These are phyloP conservation scores for Neogobius melanostomus DNA, from an alignment of 2,113 vertebrate species.

Conservation along the genomic window DNA sequence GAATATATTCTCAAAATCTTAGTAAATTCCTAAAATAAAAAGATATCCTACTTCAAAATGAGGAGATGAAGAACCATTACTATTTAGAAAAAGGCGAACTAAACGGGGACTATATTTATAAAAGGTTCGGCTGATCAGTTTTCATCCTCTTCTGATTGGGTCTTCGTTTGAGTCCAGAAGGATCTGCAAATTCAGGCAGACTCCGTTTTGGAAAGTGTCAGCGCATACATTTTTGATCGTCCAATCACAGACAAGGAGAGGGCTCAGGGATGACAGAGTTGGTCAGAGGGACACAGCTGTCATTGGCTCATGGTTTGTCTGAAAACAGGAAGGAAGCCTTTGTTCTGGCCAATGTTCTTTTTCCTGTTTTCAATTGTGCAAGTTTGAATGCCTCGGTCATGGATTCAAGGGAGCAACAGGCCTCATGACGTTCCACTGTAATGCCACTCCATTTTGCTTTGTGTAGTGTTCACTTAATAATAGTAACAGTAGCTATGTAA, in stretches of 20 bases:
- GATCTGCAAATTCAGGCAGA: constrained; percentile 4
- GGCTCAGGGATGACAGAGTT: constrained; percentile 31
- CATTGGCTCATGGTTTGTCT: constrained; percentile 45
- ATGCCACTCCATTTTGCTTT: constrained; percentile 21
- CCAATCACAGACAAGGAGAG: constrained; percentile 40
- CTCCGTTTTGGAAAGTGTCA: constrained; percentile 6
- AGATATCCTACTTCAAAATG: constrained; percentile 32
- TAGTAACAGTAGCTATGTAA: constrained; percentile 24
- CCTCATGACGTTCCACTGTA: constrained; percentile 30
- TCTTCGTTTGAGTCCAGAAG: not conserved
- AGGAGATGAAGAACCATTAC: constrained; percentile 37
- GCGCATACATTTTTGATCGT: constrained; percentile 37
- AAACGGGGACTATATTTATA: constrained; percentile 30
- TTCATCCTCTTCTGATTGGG: not conserved
- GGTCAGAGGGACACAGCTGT: constrained; percentile 33
- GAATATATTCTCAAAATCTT: constrained; percentile 53
- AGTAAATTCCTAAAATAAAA: constrained; percentile 56
- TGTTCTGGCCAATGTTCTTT: constrained; percentile 46
- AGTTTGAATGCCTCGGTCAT: constrained; percentile 66
- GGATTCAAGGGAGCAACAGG: constrained; percentile 63
- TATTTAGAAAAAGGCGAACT: constrained; percentile 55
- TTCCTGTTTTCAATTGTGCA: constrained; percentile 69
- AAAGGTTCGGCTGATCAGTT: constrained; percentile 30
- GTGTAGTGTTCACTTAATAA: constrained; percentile 6
- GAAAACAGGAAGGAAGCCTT: constrained; percentile 57